Conservation (phyloP, 1,140 invertebrate species). For the Pinna nobilis region DNA sequence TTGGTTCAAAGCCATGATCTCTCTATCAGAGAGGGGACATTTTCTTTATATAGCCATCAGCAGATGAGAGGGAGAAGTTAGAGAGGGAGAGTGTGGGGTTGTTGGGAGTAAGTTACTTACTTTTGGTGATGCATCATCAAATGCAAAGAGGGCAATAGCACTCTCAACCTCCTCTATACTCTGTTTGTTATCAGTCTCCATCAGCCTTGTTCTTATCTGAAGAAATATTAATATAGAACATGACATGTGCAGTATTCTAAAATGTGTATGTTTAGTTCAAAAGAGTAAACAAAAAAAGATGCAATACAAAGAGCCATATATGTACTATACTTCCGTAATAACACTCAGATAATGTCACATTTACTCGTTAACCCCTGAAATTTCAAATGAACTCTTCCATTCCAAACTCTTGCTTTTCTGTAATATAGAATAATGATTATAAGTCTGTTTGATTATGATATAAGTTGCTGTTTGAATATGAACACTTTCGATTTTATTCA, state of each 20-base stretch:
- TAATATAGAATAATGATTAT: no score
- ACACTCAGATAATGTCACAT: no score
- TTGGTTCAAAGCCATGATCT: no score
- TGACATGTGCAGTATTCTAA: neutral
- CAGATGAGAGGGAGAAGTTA: neutral
- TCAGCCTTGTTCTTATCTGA: constrained; percentile 29
- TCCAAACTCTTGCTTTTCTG: no score
- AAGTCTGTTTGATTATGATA: no score
- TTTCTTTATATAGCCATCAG: no score
- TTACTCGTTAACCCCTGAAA: no score
- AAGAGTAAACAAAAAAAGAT: neutral
- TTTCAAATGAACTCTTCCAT: no score
- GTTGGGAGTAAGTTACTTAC: neutral
- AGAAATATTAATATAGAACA: neutral
- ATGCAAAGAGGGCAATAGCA: constrained; percentile 31
- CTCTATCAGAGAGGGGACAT: no score
- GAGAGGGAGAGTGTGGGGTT: neutral
- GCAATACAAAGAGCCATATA: neutral
- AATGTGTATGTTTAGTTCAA: neutral
- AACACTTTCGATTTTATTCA: no score
- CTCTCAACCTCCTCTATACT: constrained; percentile 31
- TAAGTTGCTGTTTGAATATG: no score
- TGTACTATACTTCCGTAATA: no score
- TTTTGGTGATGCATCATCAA: constrained; percentile 34
- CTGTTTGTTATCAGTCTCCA: constrained; percentile 27